Evolutionary conservation across 2,888 invertebrate species (phyloP).

Genomic region (Iselma pallidipennis): DNA sequence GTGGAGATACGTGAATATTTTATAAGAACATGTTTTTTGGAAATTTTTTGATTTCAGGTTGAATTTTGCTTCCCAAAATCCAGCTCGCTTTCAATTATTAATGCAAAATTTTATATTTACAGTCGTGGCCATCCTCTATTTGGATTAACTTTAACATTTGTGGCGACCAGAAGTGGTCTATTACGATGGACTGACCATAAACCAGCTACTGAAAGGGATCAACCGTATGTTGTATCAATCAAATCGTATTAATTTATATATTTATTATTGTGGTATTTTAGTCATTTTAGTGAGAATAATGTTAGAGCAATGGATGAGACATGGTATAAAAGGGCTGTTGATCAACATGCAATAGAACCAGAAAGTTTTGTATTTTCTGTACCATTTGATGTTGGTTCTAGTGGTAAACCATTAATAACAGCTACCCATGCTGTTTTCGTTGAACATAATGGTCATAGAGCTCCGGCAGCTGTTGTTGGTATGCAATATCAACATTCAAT

Average conservation of each 20-base stretch:
- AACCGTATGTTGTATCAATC: conserved; percentile 61
- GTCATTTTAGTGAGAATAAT: conserved; percentile 81
- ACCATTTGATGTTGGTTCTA: conserved; percentile 69
- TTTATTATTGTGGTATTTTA: conserved; percentile 46
- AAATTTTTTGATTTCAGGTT: not conserved
- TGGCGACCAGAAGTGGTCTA: conserved; percentile 88
- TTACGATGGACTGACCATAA: conserved; percentile 83
- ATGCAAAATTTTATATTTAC: conserved; percentile 56
- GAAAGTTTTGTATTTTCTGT: conserved; percentile 92
- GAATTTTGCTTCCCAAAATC: not conserved
- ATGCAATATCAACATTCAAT: conserved; percentile 84
- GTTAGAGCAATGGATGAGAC: conserved; percentile 83
- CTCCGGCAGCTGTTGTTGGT: conserved; percentile 92
- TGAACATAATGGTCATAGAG: conserved; percentile 79
- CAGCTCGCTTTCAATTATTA: conserved; percentile 10
- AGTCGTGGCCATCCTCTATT: conserved; percentile 90
- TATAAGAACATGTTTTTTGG: not conserved
- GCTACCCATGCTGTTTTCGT: conserved; percentile 92
- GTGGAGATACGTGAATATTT: not conserved
- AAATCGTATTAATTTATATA: not conserved
- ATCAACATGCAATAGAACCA: conserved; percentile 83
- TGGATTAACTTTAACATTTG: conserved; percentile 81
- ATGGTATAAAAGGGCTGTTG: conserved; percentile 90
- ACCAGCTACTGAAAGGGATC: conserved; percentile 53
- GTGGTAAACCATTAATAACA: conserved; percentile 70